Evolutionary conservation across 2,797 vertebrate species (phyloP).

Genomic region (Oreochromis grahami): DNA sequence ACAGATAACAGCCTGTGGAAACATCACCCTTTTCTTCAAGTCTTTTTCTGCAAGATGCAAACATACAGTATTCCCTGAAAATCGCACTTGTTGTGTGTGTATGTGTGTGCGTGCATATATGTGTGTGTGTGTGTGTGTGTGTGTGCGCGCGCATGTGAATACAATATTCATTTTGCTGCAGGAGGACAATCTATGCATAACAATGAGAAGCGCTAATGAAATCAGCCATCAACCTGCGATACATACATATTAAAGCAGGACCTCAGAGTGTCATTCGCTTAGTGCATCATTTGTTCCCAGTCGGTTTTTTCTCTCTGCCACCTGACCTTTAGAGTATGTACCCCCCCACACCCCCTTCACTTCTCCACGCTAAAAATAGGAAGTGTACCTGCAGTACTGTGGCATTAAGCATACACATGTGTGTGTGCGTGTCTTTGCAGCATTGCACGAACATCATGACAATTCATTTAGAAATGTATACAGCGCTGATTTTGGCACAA

Average conservation of each 20-base stretch:
- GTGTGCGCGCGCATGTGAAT: conserved; percentile 80
- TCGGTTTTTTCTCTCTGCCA: conserved; percentile 72
- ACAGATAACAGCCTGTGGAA: conserved; percentile 68
- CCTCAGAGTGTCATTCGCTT: conserved; percentile 93
- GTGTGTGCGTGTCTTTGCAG: not conserved
- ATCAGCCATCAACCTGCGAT: conserved; percentile 99
- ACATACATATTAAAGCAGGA: conserved; percentile 98
- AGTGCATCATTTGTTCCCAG: conserved; percentile 90
- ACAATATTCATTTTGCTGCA: conserved; percentile 99
- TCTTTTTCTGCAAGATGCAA: conserved; percentile 57
- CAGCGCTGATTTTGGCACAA: not conserved
- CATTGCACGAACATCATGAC: not conserved
- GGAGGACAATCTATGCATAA: conserved; percentile 99
- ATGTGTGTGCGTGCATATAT: conserved; percentile 62
- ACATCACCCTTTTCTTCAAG: conserved; percentile 68
- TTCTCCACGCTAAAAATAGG: conserved; percentile 64
- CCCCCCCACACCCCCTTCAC: conserved; percentile 2
- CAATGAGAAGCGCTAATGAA: conserved; percentile 99
- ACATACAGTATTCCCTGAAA: conserved; percentile 72
- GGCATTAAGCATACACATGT: conserved; percentile 42
- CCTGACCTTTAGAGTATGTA: conserved; percentile 73
- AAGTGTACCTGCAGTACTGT: conserved; percentile 59
- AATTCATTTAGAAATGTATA: not conserved
- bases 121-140: conserved; percentile 55
- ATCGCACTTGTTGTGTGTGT: conserved; percentile 60